A percentile compares a stretch with the other conserved stretches of the same genome.
Conservation (phyloP, 2,888 invertebrate genomes). For the Acanthosepion pharaonis region DNA sequence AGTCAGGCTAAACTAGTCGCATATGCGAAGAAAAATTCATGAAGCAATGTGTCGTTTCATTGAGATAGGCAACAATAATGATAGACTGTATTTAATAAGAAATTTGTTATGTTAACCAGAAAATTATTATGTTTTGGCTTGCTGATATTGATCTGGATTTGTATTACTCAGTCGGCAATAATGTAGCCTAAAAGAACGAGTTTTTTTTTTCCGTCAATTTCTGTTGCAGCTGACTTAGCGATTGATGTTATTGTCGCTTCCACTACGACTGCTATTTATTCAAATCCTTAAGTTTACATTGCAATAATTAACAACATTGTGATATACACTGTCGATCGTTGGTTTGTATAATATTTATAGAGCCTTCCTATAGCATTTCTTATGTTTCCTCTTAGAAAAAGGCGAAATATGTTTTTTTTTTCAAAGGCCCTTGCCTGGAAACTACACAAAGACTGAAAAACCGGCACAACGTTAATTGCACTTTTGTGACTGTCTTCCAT, state of each 20-base stretch:
- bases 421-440: not conserved
- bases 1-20: not conserved
- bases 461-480: not conserved
- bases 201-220: not conserved
- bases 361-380: not conserved
- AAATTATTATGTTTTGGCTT: not conserved
- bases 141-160: not conserved
- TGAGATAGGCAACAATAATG: no score
- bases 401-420: not conserved
- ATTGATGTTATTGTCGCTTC: no score
- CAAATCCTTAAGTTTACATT: no score
- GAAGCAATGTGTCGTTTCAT: no score
- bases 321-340: no score
- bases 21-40: no score
- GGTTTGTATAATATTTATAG: no score
- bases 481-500: not conserved
- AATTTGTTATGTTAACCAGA: not conserved
- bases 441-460: not conserved
- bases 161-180: not conserved
- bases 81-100: not conserved
- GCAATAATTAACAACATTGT: no score
- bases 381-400: not conserved
- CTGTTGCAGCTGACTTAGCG: not conserved
- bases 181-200: not conserved
- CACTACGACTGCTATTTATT: not conserved